Evolutionary conservation across 2,113 vertebrate genomes (phyloP).

Genomic region (Cinclus cinclus): DNA sequence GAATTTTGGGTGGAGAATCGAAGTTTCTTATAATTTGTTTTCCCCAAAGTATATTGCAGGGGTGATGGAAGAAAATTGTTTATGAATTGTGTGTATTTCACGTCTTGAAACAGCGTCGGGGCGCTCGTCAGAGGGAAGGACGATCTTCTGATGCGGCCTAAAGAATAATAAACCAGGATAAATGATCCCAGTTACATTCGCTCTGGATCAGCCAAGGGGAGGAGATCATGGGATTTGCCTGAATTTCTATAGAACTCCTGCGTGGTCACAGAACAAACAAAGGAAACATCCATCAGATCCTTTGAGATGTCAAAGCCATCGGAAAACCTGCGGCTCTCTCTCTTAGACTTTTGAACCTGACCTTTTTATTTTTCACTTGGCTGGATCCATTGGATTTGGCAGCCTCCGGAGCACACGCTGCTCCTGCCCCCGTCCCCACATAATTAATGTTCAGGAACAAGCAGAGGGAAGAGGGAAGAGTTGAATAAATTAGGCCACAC

Average conservation of each 20-base stretch:
- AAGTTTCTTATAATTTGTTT: background rate
- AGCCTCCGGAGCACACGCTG: constrained; percentile 29
- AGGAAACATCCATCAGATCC: constrained; percentile 46
- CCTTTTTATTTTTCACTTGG: constrained; percentile 46
- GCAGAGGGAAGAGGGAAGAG: background rate
- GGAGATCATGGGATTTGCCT: background rate
- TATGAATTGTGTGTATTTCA: background rate
- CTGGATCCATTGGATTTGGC: constrained; percentile 34
- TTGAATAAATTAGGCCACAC: constrained; percentile 35
- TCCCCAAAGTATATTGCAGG: background rate
- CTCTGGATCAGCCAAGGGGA: background rate
- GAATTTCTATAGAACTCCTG: background rate
- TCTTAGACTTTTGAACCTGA: constrained; percentile 34
- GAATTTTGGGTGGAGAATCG: background rate
- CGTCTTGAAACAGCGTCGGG: background rate
- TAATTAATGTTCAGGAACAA: constrained; percentile 18
- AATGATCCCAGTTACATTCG: background rate
- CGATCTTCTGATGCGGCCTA: background rate
- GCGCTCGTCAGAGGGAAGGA: background rate
- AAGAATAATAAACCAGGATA: background rate
- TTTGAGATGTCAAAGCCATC: constrained; percentile 43
- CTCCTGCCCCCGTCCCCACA: constrained; percentile 44
- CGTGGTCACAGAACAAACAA: constrained; percentile 33
- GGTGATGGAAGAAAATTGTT: background rate
- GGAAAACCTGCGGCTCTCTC: constrained; percentile 36